Conservation (phyloP, 2,888 invertebrate genomes). For the Agonum fuliginosum region DNA sequence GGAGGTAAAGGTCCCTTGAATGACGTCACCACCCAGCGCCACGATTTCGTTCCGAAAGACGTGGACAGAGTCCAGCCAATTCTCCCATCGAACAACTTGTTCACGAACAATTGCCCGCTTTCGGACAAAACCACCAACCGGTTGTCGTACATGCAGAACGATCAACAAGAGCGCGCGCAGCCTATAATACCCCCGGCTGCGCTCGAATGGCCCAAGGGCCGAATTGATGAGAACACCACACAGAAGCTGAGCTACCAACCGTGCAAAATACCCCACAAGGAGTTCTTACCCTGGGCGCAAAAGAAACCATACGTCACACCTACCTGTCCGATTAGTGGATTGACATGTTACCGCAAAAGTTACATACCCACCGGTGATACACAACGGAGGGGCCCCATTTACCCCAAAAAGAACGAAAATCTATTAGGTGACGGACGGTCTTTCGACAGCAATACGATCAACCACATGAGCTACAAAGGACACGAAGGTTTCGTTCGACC, state of each 20-base stretch:
- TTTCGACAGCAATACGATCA: constrained; percentile 41
- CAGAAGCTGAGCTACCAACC: constrained; percentile 74
- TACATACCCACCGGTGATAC: constrained; percentile 36
- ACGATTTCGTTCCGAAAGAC: constrained; percentile 82
- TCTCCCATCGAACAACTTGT: constrained; percentile 68
- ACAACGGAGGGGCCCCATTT: not conserved
- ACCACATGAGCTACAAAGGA: constrained; percentile 68
- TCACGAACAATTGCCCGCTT: constrained; percentile 70
- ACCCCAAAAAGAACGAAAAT: constrained; percentile 27
- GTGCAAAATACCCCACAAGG: constrained; percentile 69
- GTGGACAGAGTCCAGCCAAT: constrained; percentile 73
- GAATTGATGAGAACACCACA: constrained; percentile 62
- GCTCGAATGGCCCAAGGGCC: constrained; percentile 67
- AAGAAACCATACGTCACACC: constrained; percentile 71
- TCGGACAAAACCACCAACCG: constrained; percentile 76
- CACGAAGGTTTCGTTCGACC: constrained; percentile 68
- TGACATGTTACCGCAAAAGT: constrained; percentile 59
- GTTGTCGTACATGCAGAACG: constrained; percentile 75
- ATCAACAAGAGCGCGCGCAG: constrained; percentile 67
- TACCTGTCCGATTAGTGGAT: constrained; percentile 70
- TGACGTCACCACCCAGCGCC: constrained; percentile 82
- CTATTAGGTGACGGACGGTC: not conserved
- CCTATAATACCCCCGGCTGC: constrained; percentile 68
- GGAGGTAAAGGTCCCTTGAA: constrained; percentile 82
- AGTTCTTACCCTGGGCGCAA: constrained; percentile 72